Conservation (phyloP, 2,888 invertebrate species). For the Drosophila putrida region DNA sequence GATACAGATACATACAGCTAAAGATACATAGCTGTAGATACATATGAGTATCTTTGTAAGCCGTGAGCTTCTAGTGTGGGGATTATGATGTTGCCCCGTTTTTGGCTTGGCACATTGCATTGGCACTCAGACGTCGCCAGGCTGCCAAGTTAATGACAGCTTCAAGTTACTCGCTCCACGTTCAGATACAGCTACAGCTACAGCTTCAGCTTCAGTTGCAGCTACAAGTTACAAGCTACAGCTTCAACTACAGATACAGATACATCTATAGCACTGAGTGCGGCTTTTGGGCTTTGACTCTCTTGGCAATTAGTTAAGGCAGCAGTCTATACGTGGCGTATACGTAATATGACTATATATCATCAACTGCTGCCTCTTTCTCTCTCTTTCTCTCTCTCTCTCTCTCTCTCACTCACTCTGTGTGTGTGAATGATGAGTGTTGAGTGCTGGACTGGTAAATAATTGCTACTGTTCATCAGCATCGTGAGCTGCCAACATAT, state of each 20-base stretch:
- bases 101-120: slow-evolving; percentile 49
- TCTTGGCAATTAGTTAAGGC: slow-evolving; percentile 59
- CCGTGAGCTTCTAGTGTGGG: slow-evolving; percentile 30
- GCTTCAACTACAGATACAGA: slow-evolving; percentile 7
- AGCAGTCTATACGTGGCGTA: slow-evolving; percentile 58
- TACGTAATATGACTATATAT: slow-evolving; percentile 73
- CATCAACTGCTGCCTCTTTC: slow-evolving; percentile 38
- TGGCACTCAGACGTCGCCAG: slow-evolving; percentile 62
- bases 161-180: slow-evolving; percentile 58
- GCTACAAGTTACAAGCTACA: slow-evolving; percentile 32
- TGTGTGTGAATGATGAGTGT: slow-evolving; percentile 54
- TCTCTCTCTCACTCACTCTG: not conserved
- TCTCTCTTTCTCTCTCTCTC: slow-evolving; percentile 8
- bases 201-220: slow-evolving; percentile 3
- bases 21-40: slow-evolving; percentile 18
- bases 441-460: slow-evolving; percentile 74
- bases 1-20: not conserved
- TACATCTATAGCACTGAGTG: slow-evolving; percentile 28
- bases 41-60: slow-evolving; percentile 34
- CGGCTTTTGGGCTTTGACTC: slow-evolving; percentile 57
- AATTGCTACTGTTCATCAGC: slow-evolving; percentile 79
- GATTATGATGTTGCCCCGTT: slow-evolving; percentile 73
- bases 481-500: slow-evolving; percentile 68
- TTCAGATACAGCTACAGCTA: not conserved
- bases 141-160: slow-evolving; percentile 77